phyloP scores from a whole-genome alignment of 2,797 vertebrate genomes.

The Xyrichtys novacula region DNA sequence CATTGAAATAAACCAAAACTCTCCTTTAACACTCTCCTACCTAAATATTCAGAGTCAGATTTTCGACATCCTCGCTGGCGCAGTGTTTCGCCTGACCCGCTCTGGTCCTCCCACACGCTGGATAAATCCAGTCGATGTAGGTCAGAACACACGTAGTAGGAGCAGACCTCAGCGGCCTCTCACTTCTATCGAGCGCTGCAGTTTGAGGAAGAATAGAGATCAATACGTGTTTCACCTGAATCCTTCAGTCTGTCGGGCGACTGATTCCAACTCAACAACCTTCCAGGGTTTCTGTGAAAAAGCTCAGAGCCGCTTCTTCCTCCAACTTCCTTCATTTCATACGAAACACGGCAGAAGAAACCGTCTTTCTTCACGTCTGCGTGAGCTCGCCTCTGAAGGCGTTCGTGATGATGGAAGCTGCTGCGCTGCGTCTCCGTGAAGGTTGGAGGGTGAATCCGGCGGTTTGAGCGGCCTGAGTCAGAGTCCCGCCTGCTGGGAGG shows the following conservation, averaged over 20 bases:
- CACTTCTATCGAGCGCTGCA: conserved; percentile 18
- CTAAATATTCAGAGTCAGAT: too few species aligned
- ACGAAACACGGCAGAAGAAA: not conserved
- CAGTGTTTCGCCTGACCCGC: too few species aligned
- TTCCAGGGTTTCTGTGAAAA: conserved; percentile 11
- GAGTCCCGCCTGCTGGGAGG: conserved; percentile 41
- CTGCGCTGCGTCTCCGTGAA: conserved; percentile 12
- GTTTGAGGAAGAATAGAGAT: conserved; percentile 49
- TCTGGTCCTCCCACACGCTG: conserved; percentile 6
- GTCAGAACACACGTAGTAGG: conserved; percentile 5
- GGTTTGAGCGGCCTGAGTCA: conserved; percentile 24
- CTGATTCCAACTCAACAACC: conserved; percentile 14
- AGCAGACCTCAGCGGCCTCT: conserved; percentile 32
- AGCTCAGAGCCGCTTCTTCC: not conserved
- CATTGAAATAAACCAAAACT: too few species aligned
- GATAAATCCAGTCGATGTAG: not conserved
- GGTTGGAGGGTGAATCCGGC: conserved; percentile 33
- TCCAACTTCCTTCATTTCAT: not conserved
- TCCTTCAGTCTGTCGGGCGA: conserved; percentile 5
- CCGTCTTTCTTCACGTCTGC: not conserved
- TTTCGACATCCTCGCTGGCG: too few species aligned
- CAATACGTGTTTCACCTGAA: conserved; percentile 41
- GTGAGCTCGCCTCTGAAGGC: not conserved
- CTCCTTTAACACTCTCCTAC: too few species aligned
- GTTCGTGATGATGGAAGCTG: conserved; percentile 17